phyloP scores from a whole-genome alignment of 2,797 vertebrate species.

The Meda fulgida region DNA sequence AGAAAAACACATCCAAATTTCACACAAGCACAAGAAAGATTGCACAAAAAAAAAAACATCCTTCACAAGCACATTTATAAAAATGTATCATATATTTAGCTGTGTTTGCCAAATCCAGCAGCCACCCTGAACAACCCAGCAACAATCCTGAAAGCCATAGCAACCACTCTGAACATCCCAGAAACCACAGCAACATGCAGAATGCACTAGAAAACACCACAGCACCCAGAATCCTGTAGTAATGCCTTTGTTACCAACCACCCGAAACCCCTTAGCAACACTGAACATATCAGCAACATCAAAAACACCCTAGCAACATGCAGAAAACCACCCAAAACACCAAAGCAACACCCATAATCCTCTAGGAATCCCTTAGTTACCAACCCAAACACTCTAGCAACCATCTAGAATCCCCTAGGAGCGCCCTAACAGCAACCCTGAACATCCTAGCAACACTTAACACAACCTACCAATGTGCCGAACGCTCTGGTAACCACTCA shows the following conservation, averaged over 20 bases:
- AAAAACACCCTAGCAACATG: neutral
- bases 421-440: neutral
- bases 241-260: neutral
- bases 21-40: neutral
- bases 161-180: neutral
- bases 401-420: neutral
- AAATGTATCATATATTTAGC: neutral
- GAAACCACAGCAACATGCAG: neutral
- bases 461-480: neutral
- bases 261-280: neutral
- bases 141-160: neutral
- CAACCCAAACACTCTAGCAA: neutral
- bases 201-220: neutral
- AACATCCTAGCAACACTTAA: neutral
- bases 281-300: neutral
- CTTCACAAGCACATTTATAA: neutral
- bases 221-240: neutral
- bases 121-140: neutral
- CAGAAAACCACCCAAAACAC: neutral
- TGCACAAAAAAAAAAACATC: neutral
- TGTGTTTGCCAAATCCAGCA: neutral
- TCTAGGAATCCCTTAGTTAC: neutral
- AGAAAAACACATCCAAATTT: slow-evolving; percentile 2
- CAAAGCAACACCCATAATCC: neutral
- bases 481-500: neutral